Conservation (phyloP, 53 echinoderm and acorn worm genomes). For the Astropecten irregularis region DNA sequence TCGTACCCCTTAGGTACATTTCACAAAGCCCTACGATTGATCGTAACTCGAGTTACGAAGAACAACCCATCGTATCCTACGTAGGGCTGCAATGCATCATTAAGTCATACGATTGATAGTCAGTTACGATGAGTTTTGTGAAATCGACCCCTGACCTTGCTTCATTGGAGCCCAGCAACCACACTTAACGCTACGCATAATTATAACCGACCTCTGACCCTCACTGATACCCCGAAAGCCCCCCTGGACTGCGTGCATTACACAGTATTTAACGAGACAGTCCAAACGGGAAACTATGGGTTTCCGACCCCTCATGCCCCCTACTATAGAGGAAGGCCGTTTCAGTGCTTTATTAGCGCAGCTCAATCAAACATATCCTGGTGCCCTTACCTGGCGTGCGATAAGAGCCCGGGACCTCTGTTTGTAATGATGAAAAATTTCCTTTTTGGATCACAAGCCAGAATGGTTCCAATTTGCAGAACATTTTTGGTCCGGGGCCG, state of each 20-base stretch:
- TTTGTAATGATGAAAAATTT: slow-evolving; percentile 44
- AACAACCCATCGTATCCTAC: too few relatives aligned
- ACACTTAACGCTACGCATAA: too few relatives aligned
- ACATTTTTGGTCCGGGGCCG: not conserved
- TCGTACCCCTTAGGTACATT: too few relatives aligned
- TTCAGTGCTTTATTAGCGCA: slow-evolving; percentile 34
- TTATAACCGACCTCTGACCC: slow-evolving; percentile 12
- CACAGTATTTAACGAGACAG: slow-evolving; percentile 40
- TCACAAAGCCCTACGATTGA: too few relatives aligned
- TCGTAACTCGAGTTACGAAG: too few relatives aligned
- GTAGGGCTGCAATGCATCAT: too few relatives aligned
- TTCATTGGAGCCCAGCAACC: too few relatives aligned
- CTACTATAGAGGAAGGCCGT: not conserved
- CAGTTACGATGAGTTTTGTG: too few relatives aligned
- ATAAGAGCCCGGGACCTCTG: slow-evolving; percentile 31
- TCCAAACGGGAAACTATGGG: slow-evolving; percentile 42
- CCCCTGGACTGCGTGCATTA: too few relatives aligned
- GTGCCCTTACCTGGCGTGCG: slow-evolving; percentile 27
- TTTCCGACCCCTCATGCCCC: slow-evolving; percentile 22
- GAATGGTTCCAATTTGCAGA: slow-evolving; percentile 40
- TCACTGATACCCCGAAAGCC: slow-evolving; percentile 11
- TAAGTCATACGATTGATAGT: too few relatives aligned
- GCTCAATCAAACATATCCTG: slow-evolving; percentile 51
- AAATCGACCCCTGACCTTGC: too few relatives aligned
- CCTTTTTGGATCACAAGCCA: not conserved